Evolutionary conservation across 2,797 vertebrate species (phyloP), one percentile per base, ranked within the genome.

Genomic region (Coendou prehensilis): DNA sequence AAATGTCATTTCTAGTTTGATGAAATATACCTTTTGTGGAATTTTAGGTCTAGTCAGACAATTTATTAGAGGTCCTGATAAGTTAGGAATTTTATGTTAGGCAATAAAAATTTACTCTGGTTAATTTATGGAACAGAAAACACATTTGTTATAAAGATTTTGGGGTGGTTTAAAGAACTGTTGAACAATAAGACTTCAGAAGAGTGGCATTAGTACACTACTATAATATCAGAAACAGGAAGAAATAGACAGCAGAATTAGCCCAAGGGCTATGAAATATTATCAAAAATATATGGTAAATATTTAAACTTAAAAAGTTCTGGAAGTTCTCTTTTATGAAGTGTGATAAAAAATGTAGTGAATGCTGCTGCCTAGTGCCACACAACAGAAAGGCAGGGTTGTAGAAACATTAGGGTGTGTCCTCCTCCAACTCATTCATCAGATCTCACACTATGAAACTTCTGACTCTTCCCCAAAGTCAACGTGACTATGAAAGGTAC

Each of bases 51-150:
- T 85, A 80, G 47, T 30, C 87, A 4, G 57, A 37, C 20, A 82
- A 57, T 88, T 86, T 94, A 64, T 81, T 61, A 91, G 33, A 47
- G 33, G 47, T 41, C 37, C 10, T 6, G 63, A 63, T 84, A 56
- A 92, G 23, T 87, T 80, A 89, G 9, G 11, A 22, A 80, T 92
- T 93, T 79, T 89, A 93, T 37, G 54, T 15, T 7, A 87, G 87
- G 11, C 47, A 28, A 63, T 69, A 82, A 14, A 88, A 64, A 73
- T 59, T 87, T 54, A 54, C n/a, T 64, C 28, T 92, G 10, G 37
- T 45, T 94, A 96, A 94, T 26, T 85, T 69, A 59, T 18, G 2
- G 52, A 81, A 64, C 17, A 88, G 22, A 80, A 92, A 85, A 95
- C 2, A 4, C n/a, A 54, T 59, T n/a, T 87, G 37, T 80, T 88